A percentile compares a stretch with the other conserved stretches of the same genome.
Conservation (phyloP, 1,140 invertebrate genomes). For the Drosophila leontia region DNA sequence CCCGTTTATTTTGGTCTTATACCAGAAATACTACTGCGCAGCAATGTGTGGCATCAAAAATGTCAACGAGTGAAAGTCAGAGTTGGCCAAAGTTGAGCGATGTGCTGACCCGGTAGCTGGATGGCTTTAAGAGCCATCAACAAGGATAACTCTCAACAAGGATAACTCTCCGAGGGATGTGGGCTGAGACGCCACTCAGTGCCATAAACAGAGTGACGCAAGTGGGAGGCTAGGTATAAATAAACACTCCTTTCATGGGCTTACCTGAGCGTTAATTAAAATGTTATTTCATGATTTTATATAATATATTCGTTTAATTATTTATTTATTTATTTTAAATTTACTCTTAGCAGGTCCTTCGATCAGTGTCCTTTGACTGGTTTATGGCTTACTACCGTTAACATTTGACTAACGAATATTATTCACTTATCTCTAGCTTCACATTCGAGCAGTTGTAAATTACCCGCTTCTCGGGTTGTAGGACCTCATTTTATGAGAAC, state of each 20-base stretch:
- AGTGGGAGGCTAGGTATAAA: constrained; percentile 6
- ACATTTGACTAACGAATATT: constrained; percentile 5
- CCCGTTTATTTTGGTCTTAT: constrained; percentile 38
- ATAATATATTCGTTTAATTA: neutral
- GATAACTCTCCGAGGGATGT: constrained; percentile 5
- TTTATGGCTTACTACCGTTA: neutral
- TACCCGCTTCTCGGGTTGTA: neutral
- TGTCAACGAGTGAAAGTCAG: constrained; percentile 38
- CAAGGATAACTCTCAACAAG: constrained; percentile 31
- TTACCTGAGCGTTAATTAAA: constrained; percentile 10
- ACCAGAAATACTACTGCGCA: constrained; percentile 27
- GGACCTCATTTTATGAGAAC: neutral
- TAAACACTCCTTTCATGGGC: constrained; percentile 3
- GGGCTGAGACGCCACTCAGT: neutral
- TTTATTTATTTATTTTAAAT: neutral
- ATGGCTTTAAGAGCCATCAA: constrained; percentile 21
- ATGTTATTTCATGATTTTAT: neutral
- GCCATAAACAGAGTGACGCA: constrained; percentile 12
- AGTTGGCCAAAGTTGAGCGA: constrained; percentile 28
- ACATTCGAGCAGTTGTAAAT: constrained; percentile 11
- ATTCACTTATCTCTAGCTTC: constrained; percentile 9
- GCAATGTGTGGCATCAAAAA: constrained; percentile 36
- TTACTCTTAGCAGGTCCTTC: neutral
- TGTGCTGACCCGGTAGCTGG: constrained; percentile 7
- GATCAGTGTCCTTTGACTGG: neutral